Base-by-base conservation (phyloP, 2,797 vertebrate species). In the Chrysocyon brachyurus region DNA sequence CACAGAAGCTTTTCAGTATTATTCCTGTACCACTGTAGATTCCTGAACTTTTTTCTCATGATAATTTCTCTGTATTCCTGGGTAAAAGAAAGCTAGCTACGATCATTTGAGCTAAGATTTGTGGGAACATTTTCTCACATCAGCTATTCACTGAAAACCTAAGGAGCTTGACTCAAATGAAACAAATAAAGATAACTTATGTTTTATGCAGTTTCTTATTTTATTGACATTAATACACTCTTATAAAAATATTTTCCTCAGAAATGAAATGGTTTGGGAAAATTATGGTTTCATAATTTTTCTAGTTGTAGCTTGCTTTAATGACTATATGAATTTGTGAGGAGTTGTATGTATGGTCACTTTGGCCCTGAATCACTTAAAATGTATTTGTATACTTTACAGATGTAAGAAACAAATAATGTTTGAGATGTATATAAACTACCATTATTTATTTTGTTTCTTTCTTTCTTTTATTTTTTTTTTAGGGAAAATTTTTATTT, bases 31-130 rank as follows among this genome's bases (percentile, higher is more conserved):
- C n/a, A 28, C 3, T 21, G 49, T 75, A 40, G 6, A 57, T 86
- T 3, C n/a, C 36, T 61, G 21, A 86, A 52, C 7, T 3, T 56
- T 85, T 91, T 91, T 93, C 40, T 91, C 28, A 75, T 73, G 68
- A 83, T 89, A 75, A 63, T 61, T 93, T 92, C 28, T 97, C 12
- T 83, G 16, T 36, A 59, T 86, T 96, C 59, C 24, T 87, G 52
- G 40, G 73, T 83, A 75, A 96, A 79, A 86, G 16, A 78, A 91
- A 68, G 2, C 5, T 85, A 70, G 40, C 52, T 75, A 14, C 22
- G 21, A 16, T 77, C 33, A 28, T 78, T 63, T 84, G 63, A 64
- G 17, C 2, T 52, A 70, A 9, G 26, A 87, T 86, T 84, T 94
- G 33, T 75, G 57, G 1, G 73, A 89, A 96, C 0, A 56, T 72